Evolutionary conservation across 1,140 invertebrate species (phyloP).

Genomic region (Monochamus saltuarius): DNA sequence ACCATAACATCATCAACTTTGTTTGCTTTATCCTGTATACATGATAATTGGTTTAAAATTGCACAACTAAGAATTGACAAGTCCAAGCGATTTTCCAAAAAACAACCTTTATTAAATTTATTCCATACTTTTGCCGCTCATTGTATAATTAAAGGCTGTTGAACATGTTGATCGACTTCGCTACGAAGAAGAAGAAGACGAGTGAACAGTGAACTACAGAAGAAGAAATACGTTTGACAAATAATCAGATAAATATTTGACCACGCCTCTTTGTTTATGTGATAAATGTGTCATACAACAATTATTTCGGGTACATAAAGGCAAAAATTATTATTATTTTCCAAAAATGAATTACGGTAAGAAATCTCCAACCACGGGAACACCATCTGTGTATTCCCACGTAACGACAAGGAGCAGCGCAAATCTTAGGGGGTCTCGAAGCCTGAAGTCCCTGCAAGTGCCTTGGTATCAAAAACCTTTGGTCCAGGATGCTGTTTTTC

Average conservation of each 20-base stretch:
- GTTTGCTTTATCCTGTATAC: no score
- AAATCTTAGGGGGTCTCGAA: constrained; percentile 76
- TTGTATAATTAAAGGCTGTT: no score
- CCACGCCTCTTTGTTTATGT: constrained; percentile 22
- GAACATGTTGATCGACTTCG: no score
- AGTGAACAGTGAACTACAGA: no score
- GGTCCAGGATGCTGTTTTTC: constrained; percentile 71
- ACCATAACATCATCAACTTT: no score
- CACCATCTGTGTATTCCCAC: constrained; percentile 83
- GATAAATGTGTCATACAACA: constrained; percentile 7
- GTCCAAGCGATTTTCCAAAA: no score
- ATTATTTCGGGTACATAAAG: neutral
- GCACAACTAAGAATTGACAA: no score
- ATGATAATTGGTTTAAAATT: no score
- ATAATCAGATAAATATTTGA: neutral
- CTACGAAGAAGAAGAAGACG: no score
- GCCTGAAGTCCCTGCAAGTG: constrained; percentile 70
- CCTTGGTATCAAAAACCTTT: constrained; percentile 84
- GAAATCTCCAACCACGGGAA: constrained; percentile 61
- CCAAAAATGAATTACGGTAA: constrained; percentile 14
- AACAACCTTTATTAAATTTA: no score
- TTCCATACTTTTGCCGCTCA: no score
- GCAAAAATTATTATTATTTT: neutral
- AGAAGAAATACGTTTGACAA: no score
- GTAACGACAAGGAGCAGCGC: constrained; percentile 75